These are phyloP conservation scores for Drosophila formosana DNA, from an alignment of 2,888 invertebrate genomes.

Conservation along the genomic window DNA sequence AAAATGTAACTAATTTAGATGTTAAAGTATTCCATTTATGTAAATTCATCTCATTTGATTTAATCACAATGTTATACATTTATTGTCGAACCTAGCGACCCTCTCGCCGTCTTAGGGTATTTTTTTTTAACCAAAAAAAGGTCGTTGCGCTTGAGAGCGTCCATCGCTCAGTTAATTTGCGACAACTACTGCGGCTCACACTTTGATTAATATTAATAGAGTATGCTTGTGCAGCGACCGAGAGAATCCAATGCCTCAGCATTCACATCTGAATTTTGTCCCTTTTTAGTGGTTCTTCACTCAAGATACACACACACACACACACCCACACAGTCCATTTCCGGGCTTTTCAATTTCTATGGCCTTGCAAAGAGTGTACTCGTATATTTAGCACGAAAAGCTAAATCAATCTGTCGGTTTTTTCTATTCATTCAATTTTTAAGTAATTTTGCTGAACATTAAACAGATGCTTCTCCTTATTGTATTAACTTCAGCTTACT, in stretches of 20 bases:
- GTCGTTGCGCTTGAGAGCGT: constrained; percentile 55
- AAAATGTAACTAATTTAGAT: background rate
- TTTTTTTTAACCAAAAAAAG: constrained; percentile 28
- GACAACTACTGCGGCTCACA: constrained; percentile 37
- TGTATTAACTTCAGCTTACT: constrained; percentile 6
- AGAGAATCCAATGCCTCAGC: constrained; percentile 9
- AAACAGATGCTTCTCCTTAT: background rate
- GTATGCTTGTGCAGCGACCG: constrained; percentile 33
- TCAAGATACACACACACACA: constrained; percentile 4
- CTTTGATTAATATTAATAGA: constrained; percentile 69
- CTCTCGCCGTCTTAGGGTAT: constrained; percentile 16
- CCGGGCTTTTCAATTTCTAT: constrained; percentile 46
- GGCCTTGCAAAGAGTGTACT: background rate
- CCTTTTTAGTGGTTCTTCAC: constrained; percentile 10
- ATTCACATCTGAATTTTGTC: constrained; percentile 13
- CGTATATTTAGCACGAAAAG: constrained; percentile 1
- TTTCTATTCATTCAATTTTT: background rate
- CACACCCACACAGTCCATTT: constrained; percentile 23
- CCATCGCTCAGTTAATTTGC: constrained; percentile 56
- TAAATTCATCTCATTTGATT: background rate
- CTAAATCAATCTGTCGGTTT: background rate
- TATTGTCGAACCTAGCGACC: background rate
- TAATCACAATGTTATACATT: background rate
- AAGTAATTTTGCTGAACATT: background rate
- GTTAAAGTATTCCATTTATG: background rate